Evolutionary conservation across 2,113 vertebrate genomes (phyloP).

Genomic region (Picathartes gymnocephalus): DNA sequence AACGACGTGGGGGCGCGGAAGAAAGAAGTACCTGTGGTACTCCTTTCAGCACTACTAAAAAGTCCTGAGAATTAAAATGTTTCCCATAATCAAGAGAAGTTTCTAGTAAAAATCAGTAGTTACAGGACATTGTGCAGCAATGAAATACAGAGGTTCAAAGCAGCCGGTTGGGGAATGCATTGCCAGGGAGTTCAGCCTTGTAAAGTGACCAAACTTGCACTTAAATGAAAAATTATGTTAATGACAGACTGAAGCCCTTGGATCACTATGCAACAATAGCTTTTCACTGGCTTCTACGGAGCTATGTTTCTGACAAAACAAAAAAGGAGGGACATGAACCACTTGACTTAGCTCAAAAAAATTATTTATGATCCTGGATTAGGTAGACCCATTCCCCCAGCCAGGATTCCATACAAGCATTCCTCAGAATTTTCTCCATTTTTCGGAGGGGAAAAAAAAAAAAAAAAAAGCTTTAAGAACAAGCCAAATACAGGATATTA

Average conservation of each 20-base stretch:
- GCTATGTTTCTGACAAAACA: background rate
- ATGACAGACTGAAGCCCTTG: background rate
- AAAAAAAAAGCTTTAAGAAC: background rate
- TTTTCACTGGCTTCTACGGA: background rate
- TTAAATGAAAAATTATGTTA: background rate
- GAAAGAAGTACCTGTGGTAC: background rate
- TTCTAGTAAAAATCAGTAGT: background rate
- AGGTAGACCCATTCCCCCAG: background rate
- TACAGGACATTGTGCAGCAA: background rate
- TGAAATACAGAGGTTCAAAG: background rate
- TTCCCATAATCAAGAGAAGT: background rate
- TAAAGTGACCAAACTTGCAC: background rate
- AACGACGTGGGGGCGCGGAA: background rate
- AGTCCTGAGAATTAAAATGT: background rate
- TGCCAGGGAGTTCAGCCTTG: background rate
- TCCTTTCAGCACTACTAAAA: background rate
- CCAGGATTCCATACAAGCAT: background rate
- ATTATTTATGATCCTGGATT: background rate
- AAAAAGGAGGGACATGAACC: background rate
- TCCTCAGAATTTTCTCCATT: background rate
- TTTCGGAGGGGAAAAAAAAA: too few relatives aligned
- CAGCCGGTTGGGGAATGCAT: background rate
- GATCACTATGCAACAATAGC: accelerated
- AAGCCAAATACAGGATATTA: background rate
- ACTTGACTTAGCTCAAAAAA: background rate